Evolutionary conservation across 2,888 invertebrate species (phyloP), one percentile per base, ranked within the genome.

Genomic region (Chrysotoxum bicinctum): DNA sequence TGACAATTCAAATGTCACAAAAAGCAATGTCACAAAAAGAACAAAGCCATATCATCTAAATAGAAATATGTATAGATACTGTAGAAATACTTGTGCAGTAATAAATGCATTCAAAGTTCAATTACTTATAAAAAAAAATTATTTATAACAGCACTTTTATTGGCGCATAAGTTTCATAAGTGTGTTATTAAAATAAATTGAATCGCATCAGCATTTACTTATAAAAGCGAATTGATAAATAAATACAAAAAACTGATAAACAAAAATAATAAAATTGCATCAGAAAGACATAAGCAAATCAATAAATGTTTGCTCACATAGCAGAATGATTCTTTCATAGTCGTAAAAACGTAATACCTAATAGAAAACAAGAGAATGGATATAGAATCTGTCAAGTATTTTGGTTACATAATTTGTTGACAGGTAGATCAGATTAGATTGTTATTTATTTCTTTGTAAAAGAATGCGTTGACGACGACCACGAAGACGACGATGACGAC

Each of bases 351-450:
- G 9, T 4, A 26, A 26, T 26, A 26, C 26, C 26, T 35, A 10
- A 10, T 2, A 35, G 10, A 40, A 16, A 43, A 26, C 16, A 60
- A 16, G 23, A 60, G 26, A 26, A n/a, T 10, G 10, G 19, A 30
- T 43, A 26, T 1, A 62, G 5, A 60, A 60, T 8, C 4, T 58
- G 37, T 30, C 30, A 64, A 64, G 64, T 45, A 4, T 2, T 2
- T 19, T 45, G 16, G 19, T 64, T 64, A 64, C 19, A 64, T 64
- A 64, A 64, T 30, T 64, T 64, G 30, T 30, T 45, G 30, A 40
- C 37, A 60, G 9, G 7, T 19, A 37, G 58, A 19, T 37, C 7
- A 60, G 23, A 60, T 40, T 30, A 21, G 10, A 35, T 21, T 62
- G 12, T 30, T 26, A 21, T 26, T 19, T 45, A 16, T 30, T 19